Evolutionary conservation across 2,888 invertebrate species (phyloP), one percentile per base, ranked within the genome.

Genomic region (Branchellion lobata): DNA sequence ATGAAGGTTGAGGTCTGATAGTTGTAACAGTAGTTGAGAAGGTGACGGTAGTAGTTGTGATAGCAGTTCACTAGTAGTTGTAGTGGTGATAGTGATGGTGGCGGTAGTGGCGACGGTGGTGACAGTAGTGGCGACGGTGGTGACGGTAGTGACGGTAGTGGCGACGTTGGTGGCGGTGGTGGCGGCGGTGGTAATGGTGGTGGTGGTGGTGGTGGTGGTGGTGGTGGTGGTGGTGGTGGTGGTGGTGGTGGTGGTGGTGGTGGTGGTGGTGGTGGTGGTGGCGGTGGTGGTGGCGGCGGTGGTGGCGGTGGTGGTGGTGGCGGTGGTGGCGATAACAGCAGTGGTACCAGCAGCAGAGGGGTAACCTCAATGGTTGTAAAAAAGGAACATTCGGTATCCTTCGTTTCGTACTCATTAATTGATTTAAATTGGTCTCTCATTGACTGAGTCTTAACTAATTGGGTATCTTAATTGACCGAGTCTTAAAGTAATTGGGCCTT

Each of bases 221-320:
- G 51, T 21, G 27, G 40, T 74, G 74, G 51, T 21, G 27, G 74
- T 24, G 74, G 51, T 74, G 14, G 24, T 36, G 40, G 47, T 74
- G 47, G 40, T 24, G 27, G 51, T n/a, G 40, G 40, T 24, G 21
- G 51, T 1, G 40, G 27, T 18, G 40, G 31, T 40, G 21, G 31
- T 36, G 47, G 21, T n/a, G 5, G 29, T 5, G 40, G 5, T 24
- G 1, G 40, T 40, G 74, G 5, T 24, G 47, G 51, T 51, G n/a
- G 29, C 21, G 5, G 1, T 36, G 34, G 47, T 24, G 36, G 18
- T 71, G 34, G 34, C 29, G 72, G 65, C 65, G 31, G 27, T 27
- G 31, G 69, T 8, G 34, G 34, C 27, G 51, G 24, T 27, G 3
- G 65, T 3, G 5, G n/a, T 27, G 24, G 24, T 5, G 24, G 24